Evolutionary conservation across 2,113 vertebrate genomes (phyloP).

Genomic region (Helogale parvula): DNA sequence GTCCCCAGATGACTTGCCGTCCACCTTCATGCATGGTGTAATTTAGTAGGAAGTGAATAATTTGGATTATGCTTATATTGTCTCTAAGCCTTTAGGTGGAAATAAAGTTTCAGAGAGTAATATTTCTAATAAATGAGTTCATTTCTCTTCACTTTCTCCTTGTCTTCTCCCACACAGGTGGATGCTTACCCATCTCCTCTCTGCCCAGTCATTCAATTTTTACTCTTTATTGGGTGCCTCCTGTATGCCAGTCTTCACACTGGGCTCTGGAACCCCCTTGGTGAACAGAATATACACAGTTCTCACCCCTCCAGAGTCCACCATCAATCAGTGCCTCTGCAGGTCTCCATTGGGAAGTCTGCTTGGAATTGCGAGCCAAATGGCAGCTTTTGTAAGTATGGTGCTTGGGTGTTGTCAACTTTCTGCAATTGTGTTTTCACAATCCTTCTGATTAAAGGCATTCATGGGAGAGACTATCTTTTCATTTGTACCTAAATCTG

Average conservation of each 20-base stretch:
- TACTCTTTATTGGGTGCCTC: background rate
- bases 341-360: background rate
- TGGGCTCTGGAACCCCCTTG: background rate
- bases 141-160: background rate
- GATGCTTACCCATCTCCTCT: background rate
- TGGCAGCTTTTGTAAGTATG: background rate
- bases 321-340: background rate
- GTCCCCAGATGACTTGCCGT: background rate
- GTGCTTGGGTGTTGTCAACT: background rate
- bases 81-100: background rate
- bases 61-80: background rate
- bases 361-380: background rate
- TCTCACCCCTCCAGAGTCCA: background rate
- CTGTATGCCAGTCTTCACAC: background rate
- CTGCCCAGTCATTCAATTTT: background rate
- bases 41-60: background rate
- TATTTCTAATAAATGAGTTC: background rate
- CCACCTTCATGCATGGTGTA: background rate
- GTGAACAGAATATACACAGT: background rate
- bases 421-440: background rate
- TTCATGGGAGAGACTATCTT: background rate
- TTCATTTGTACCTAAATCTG: background rate
- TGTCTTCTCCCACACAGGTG: background rate
- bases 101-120: background rate
- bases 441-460: background rate